A percentile compares a stretch with the other conserved stretches of the same genome.
phyloP scores from a whole-genome alignment of 1,140 invertebrate genomes.

The Calycopis cecrops region DNA sequence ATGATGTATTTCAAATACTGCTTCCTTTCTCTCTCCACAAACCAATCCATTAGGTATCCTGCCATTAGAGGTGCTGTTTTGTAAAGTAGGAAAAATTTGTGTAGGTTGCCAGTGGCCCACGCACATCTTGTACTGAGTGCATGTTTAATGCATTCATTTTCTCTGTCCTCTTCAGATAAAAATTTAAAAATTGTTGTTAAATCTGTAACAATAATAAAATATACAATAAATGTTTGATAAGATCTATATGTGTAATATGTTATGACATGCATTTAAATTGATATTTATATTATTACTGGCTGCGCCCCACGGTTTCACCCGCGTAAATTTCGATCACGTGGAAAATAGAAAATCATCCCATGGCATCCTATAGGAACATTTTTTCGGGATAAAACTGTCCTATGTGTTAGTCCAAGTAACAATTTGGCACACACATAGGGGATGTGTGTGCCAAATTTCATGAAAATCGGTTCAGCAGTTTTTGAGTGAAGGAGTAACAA shows the following conservation, averaged over 20 bases:
- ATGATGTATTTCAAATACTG: conserved; percentile 92
- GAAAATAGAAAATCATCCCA: too few species aligned
- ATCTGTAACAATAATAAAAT: conserved; percentile 80
- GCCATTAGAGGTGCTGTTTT: conserved; percentile 93
- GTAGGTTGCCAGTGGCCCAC: conserved; percentile 94
- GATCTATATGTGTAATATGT: conserved; percentile 12
- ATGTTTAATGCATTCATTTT: conserved; percentile 90
- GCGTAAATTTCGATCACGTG: too few species aligned
- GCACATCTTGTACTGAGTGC: conserved; percentile 91
- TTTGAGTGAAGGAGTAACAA: too few species aligned
- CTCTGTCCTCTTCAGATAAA: conserved; percentile 85
- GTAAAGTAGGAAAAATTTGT: conserved; percentile 94
- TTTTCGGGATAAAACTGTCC: too few species aligned
- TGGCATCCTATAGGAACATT: too few species aligned
- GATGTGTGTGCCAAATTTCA: too few species aligned
- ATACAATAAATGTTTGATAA: conserved; percentile 19
- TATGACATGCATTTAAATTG: too few species aligned
- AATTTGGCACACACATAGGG: neutral
- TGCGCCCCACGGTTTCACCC: too few species aligned
- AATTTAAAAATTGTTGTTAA: conserved; percentile 91
- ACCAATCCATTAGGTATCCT: conserved; percentile 98
- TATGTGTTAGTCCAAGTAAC: neutral
- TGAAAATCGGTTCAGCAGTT: too few species aligned
- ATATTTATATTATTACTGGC: too few species aligned
- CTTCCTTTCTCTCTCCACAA: conserved; percentile 94